These are phyloP conservation scores for Ramazzottius varieornatus DNA, from an alignment of 2,888 invertebrate genomes.

Conservation along the genomic window DNA sequence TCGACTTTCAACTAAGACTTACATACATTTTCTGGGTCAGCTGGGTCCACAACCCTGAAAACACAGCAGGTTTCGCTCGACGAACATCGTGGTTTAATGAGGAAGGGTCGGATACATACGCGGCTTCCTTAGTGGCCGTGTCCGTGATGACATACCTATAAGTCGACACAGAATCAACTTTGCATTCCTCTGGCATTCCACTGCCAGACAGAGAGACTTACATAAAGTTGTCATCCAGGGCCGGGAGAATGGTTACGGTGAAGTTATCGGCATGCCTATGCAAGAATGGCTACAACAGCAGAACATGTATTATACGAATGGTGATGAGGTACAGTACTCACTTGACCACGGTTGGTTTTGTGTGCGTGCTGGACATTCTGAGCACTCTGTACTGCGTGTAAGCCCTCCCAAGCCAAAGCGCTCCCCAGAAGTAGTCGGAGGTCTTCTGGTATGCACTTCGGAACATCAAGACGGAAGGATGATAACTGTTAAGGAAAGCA, in stretches of 20 bases:
- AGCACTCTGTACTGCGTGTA: not conserved
- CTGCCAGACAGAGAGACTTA: not conserved
- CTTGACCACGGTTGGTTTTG: not conserved
- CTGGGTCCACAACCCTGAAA: not conserved
- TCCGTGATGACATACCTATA: not conserved
- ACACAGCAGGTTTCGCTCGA: not conserved
- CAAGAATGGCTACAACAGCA: too few species aligned
- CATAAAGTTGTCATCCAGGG: not conserved
- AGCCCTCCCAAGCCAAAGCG: not conserved
- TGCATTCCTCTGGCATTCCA: not conserved
- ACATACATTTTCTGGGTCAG: not conserved
- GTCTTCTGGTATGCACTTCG: not conserved
- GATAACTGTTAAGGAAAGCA: too few species aligned
- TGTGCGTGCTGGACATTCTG: conserved; percentile 2
- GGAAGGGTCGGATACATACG: not conserved
- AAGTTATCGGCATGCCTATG: not conserved
- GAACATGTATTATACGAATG: too few species aligned
- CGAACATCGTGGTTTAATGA: not conserved
- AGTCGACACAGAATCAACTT: not conserved
- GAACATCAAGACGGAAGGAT: too few species aligned
- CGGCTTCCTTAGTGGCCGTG: not conserved
- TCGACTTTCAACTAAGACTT: not conserved
- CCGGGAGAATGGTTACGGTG: not conserved
- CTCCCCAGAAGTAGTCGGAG: not conserved
- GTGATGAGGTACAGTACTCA: too few species aligned